These are phyloP conservation scores for Pollenia griseotomentosa DNA, from an alignment of 2,888 invertebrate genomes.

Conservation along the genomic window DNA sequence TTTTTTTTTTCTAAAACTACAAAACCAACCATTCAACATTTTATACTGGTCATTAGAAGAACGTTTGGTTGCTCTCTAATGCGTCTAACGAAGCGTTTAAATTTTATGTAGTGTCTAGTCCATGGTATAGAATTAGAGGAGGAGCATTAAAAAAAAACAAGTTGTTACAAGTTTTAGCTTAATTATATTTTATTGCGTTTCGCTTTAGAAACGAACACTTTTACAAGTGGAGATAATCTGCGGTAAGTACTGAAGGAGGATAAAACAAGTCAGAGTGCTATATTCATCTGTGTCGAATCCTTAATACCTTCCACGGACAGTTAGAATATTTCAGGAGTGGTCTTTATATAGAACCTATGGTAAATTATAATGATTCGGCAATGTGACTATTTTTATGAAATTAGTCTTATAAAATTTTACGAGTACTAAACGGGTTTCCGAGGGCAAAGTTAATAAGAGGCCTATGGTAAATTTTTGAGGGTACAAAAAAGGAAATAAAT, in stretches of 20 bases:
- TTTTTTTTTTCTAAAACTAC: constrained; percentile 2
- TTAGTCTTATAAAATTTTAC: too few relatives aligned
- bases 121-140: neutral
- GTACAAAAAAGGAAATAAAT: too few relatives aligned
- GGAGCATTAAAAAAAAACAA: neutral
- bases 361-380: too few relatives aligned
- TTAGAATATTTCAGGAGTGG: too few relatives aligned
- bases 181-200: constrained; percentile 12
- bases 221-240: neutral
- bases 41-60: constrained; percentile 62
- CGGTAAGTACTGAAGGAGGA: neutral
- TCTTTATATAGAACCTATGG: too few relatives aligned
- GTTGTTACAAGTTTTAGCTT: constrained; percentile 18
- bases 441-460: too few relatives aligned
- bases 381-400: too few relatives aligned
- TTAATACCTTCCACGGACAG: too few relatives aligned
- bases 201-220: constrained; percentile 19
- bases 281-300: too few relatives aligned
- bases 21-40: constrained; percentile 44
- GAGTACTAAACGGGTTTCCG: too few relatives aligned
- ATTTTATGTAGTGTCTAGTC: constrained; percentile 41
- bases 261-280: neutral
- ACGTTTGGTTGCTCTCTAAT: constrained; percentile 33
- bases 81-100: constrained; percentile 60
- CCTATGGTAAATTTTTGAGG: too few relatives aligned